Percentiles rank a stretch among this genome's conserved stretches.
Evolutionary conservation across 2,888 invertebrate species (phyloP).

Genomic region (Eupelmus urozonus): DNA sequence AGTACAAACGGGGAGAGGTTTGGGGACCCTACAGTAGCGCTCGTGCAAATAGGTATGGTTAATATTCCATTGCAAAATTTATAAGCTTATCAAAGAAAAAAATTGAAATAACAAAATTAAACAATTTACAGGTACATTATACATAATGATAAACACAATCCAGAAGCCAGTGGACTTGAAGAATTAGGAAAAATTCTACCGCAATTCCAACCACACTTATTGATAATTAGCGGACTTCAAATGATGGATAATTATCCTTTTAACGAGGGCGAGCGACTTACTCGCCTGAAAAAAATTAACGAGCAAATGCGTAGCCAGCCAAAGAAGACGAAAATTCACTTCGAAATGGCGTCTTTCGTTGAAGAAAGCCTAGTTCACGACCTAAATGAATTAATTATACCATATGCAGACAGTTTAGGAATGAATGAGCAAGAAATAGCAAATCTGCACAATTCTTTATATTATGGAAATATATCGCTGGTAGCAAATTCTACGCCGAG

Average conservation of each 20-base stretch:
- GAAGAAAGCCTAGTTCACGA: constrained; percentile 84
- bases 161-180: constrained; percentile 85
- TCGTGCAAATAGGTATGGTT: constrained; percentile 85
- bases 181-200: constrained; percentile 82
- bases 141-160: constrained; percentile 90
- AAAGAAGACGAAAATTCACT: constrained; percentile 83
- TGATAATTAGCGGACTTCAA: constrained; percentile 90
- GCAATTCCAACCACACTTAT: constrained; percentile 83
- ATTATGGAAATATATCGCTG: constrained; percentile 84
- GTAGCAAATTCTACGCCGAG: constrained; percentile 89
- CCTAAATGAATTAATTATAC: constrained; percentile 83
- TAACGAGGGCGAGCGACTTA: constrained; percentile 80
- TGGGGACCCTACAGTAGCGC: constrained; percentile 87
- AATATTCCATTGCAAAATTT: background rate
- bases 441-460: constrained; percentile 85
- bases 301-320: constrained; percentile 83
- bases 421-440: constrained; percentile 94
- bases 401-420: constrained; percentile 88
- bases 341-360: constrained; percentile 92
- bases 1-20: constrained; percentile 87
- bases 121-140: constrained; percentile 82
- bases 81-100: background rate
- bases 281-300: constrained; percentile 82
- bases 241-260: constrained; percentile 93
- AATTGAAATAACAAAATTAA: background rate